Conservation (phyloP, 2,113 vertebrate species). For the Nycticryphes semicollaris region DNA sequence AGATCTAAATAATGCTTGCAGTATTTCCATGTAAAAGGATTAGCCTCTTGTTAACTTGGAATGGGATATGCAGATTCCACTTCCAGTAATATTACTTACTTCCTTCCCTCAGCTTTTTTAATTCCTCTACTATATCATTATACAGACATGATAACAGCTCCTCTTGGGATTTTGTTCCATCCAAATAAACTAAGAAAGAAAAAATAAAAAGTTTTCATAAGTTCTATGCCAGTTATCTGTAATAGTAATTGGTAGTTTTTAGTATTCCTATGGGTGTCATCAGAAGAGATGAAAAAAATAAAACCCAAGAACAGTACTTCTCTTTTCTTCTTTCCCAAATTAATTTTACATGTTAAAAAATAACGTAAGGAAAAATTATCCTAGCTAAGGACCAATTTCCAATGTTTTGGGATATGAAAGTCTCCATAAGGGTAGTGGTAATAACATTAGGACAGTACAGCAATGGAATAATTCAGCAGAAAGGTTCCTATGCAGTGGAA, state of each 20-base stretch:
- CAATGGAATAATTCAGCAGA: background rate
- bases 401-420: background rate
- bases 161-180: slow-evolving; percentile 85
- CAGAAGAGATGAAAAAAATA: background rate
- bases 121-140: slow-evolving; percentile 77
- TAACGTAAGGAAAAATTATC: background rate
- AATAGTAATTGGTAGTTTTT: background rate
- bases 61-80: background rate
- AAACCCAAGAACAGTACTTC: background rate
- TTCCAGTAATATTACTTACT: slow-evolving; percentile 57
- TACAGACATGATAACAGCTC: slow-evolving; percentile 79
- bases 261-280: background rate
- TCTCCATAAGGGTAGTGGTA: background rate
- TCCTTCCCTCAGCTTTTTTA: slow-evolving; percentile 59
- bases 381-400: background rate
- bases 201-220: background rate
- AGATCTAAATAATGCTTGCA: background rate
- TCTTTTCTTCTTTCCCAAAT: background rate
- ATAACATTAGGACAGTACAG: background rate
- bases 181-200: slow-evolving; percentile 81
- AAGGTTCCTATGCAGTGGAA: background rate
- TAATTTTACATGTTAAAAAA: background rate
- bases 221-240: background rate
- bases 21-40: background rate
- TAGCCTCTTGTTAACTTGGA: background rate